Evolutionary conservation across 64 coral and sea anemone genomes (phyloP).

Genomic region (Stichodactyla helianthus): DNA sequence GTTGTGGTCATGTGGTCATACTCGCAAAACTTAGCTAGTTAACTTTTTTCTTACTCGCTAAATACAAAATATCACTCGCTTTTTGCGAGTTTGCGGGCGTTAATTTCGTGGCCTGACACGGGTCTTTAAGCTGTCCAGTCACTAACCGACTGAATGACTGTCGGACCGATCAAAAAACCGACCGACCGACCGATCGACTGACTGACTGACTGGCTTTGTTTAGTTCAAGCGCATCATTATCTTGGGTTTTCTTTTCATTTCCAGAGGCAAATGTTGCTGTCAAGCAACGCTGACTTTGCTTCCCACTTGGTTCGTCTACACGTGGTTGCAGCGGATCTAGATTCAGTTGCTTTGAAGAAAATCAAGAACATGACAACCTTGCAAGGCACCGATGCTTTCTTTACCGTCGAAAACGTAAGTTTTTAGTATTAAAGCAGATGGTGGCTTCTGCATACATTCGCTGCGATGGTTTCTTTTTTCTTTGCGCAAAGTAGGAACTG

Average conservation of each 20-base stretch:
- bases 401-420: conserved; percentile 33
- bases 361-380: conserved; percentile 43
- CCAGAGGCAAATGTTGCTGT: conserved; percentile 16
- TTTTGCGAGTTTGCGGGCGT: too few relatives aligned
- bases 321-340: conserved; percentile 64
- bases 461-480: not conserved
- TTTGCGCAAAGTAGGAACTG: not conserved
- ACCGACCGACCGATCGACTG: too few relatives aligned
- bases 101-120: too few relatives aligned
- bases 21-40: too few relatives aligned
- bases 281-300: conserved; percentile 49
- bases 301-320: conserved; percentile 73
- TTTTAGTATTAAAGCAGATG: not conserved
- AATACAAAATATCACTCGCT: too few relatives aligned
- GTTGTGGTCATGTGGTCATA: too few relatives aligned
- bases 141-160: too few relatives aligned
- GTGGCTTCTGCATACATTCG: not conserved
- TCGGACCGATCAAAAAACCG: too few relatives aligned
- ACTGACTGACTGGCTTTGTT: too few relatives aligned
- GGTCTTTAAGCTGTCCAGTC: too few relatives aligned
- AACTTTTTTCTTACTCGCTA: too few relatives aligned
- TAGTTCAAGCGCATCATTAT: not conserved
- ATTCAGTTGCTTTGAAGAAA: conserved; percentile 36
- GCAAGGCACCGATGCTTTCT: conserved; percentile 54
- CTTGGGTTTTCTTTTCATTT: conserved; percentile 13